phyloP scores from a whole-genome alignment of 2,888 invertebrate species.

The Theodoxus fluviatilis region DNA sequence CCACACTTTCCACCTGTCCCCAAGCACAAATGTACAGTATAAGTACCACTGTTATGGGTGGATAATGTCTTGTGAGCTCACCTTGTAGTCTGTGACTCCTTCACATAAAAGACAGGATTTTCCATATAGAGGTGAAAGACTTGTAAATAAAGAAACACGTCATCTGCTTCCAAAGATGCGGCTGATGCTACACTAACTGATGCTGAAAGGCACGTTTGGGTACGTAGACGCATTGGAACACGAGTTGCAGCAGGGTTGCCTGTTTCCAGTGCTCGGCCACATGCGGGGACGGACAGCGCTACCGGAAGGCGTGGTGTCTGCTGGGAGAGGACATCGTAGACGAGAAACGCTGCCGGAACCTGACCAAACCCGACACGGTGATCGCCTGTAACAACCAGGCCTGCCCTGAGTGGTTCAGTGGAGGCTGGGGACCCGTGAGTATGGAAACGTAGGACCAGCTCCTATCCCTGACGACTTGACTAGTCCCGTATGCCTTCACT shows the following conservation, averaged over 20 bases:
- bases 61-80: too few species aligned
- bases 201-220: neutral
- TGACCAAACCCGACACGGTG: conserved; percentile 44
- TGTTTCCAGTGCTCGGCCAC: conserved; percentile 72
- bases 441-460: too few species aligned
- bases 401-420: conserved; percentile 56
- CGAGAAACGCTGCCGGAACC: conserved; percentile 44
- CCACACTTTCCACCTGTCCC: too few species aligned
- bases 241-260: neutral
- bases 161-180: too few species aligned
- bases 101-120: too few species aligned
- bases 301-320: conserved; percentile 66
- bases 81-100: too few species aligned
- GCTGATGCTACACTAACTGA: neutral
- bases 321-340: conserved; percentile 45
- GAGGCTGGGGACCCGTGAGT: conserved; percentile 57
- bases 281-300: conserved; percentile 72
- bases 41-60: too few species aligned
- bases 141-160: too few species aligned
- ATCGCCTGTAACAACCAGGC: conserved; percentile 48
- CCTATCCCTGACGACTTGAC: too few species aligned
- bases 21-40: too few species aligned
- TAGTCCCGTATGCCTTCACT: too few species aligned
- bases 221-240: neutral
- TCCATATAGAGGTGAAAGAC: too few species aligned